A percentile compares a stretch with the other conserved stretches of the same genome.
Conservation (phyloP, 2,888 invertebrate species). For the Bombylius major region DNA sequence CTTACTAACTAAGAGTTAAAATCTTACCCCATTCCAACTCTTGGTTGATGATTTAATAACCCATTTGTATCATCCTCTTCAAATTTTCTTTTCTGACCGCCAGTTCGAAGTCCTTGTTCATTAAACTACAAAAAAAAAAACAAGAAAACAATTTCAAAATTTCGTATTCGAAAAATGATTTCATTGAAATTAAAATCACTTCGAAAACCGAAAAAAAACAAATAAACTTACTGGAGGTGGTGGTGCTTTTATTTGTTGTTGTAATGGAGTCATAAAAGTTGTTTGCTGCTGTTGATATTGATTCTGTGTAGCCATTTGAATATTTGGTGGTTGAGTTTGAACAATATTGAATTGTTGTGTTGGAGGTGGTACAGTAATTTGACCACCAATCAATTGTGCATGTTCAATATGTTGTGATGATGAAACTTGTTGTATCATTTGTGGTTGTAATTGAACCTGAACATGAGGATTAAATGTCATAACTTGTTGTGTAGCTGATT, state of each 20-base stretch:
- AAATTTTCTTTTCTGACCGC: constrained; percentile 11
- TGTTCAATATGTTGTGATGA: constrained; percentile 9
- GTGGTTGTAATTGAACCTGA: constrained; percentile 13
- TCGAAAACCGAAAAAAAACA: no score
- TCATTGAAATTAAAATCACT: no score
- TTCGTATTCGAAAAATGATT: no score
- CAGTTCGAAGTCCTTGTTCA: not conserved
- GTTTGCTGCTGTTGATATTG: constrained; percentile 7
- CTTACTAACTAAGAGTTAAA: not conserved
- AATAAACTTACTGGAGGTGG: constrained; percentile 1
- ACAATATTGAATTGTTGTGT: constrained; percentile 10
- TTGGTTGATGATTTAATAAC: constrained; percentile 10
- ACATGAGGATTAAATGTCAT: constrained; percentile 8
- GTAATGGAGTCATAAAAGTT: constrained; percentile 6
- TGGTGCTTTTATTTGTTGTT: constrained; percentile 6
- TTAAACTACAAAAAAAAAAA: not conserved
- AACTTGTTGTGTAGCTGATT: constrained; percentile 2
- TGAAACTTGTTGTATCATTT: constrained; percentile 11
- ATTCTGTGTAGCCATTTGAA: not conserved
- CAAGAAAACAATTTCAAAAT: no score
- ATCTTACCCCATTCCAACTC: constrained; percentile 19
- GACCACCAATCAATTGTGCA: constrained; percentile 8
- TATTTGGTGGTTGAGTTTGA: constrained; percentile 1
- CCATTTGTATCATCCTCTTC: constrained; percentile 12
- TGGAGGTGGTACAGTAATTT: constrained; percentile 8